Conservation (phyloP, 2,888 invertebrate species). For the Emesis russula region DNA sequence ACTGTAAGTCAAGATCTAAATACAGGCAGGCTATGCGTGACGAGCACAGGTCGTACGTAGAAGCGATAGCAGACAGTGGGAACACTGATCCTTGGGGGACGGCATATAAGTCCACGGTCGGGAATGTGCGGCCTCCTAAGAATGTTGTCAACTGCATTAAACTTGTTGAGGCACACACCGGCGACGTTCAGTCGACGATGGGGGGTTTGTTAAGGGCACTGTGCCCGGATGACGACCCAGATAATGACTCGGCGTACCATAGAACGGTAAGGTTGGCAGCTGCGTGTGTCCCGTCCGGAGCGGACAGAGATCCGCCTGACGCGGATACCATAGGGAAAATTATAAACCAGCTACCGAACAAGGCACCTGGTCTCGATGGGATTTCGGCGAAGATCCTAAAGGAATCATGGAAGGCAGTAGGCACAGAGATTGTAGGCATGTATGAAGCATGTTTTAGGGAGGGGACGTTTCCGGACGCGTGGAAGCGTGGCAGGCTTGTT, state of each 20-base stretch:
- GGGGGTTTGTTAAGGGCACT: not conserved
- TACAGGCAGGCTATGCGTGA: not conserved
- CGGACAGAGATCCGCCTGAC: not conserved
- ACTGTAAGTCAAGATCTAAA: not conserved
- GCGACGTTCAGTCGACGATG: not conserved
- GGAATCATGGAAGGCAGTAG: slow-evolving; percentile 69
- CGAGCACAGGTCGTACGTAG: not conserved
- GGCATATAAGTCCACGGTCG: not conserved
- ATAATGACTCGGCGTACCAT: not conserved
- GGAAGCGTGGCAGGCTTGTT: slow-evolving; percentile 29
- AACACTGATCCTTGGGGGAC: not conserved
- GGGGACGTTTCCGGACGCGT: slow-evolving; percentile 60
- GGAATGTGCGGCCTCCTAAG: not conserved
- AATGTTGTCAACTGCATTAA: not conserved
- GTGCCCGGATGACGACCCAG: not conserved
- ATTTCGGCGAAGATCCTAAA: slow-evolving; percentile 77
- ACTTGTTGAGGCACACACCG: not conserved
- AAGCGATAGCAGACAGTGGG: not conserved
- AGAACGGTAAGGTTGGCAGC: not conserved
- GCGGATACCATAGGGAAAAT: no score
- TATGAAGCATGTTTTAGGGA: slow-evolving; percentile 76
- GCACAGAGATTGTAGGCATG: slow-evolving; percentile 57
- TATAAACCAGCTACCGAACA: slow-evolving; percentile 81
- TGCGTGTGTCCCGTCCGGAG: not conserved
- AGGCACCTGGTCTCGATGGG: slow-evolving; percentile 88